Base-by-base conservation (phyloP, 2,888 invertebrate genomes). In the Polyommatus icarus region DNA sequence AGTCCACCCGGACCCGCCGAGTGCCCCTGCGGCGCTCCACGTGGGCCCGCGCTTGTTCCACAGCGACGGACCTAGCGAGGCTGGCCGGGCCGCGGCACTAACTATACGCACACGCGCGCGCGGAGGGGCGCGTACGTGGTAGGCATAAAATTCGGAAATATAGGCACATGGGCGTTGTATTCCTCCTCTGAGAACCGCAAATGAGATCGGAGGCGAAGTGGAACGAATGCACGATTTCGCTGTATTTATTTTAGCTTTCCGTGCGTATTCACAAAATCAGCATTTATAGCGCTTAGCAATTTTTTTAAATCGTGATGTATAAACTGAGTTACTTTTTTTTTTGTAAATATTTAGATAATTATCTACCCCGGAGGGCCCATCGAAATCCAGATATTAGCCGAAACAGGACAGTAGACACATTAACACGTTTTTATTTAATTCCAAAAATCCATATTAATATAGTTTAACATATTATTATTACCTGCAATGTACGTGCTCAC, bases 81-180 rank as follows among this genome's bases (percentile, higher is more conserved):
- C 80, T 88, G 89, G 92, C 71, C 82, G 79, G 81, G 80, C 82
- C 82, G 71, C 61, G 18, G 29, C 50, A 77, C 50, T 73, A 91
- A 91, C 91, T 90, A 89, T 84, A 84, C 85, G 80, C 89, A 87
- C 89, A 87, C 86, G 82, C 78, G 4, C 24, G 75, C 78, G 78
- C 67, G 59, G 79, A 82, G 84, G 82, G 82, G 81, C 82, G 82
- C 82, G 83, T 81, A 88, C 88, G 89, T 85, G 87, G 90, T 89
- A 90, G 90, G 91, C 92, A 92, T 92, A 93, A 93, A 93, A 92
- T 92, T 92, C 88, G 88, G 91, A 92, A 93, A 91, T 91, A 90
- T 91, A 92, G 87, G 82, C 86, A 88, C 84, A 84, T 89, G 88
- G 86, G 83, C 84, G 85, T 85, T 85, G 83, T 86, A 87, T 87